These are phyloP conservation scores for Venusia cambrica DNA, from an alignment of 2,888 invertebrate genomes.

Conservation along the genomic window DNA sequence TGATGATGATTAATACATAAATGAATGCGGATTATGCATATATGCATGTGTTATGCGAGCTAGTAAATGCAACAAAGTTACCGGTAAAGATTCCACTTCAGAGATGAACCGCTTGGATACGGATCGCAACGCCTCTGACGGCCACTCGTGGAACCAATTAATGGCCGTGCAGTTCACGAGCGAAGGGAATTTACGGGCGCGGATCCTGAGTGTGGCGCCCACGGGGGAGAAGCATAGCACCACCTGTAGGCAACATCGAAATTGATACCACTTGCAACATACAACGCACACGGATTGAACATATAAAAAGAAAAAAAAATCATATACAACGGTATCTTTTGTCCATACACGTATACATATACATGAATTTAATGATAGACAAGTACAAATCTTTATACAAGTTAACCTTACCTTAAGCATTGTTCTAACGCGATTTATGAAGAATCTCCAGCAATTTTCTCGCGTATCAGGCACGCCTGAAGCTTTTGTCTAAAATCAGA, in stretches of 20 bases:
- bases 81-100: constrained; percentile 88
- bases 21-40: too few species aligned
- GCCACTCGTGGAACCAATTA: constrained; percentile 99
- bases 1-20: too few species aligned
- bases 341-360: too few species aligned
- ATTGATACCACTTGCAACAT: too few species aligned
- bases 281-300: too few species aligned
- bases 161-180: constrained; percentile 95
- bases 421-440: constrained; percentile 93
- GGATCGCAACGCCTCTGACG: constrained; percentile 92
- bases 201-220: constrained; percentile 91
- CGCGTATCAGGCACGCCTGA: constrained; percentile 90
- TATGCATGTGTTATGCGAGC: too few species aligned
- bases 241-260: too few species aligned
- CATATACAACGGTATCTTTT: too few species aligned
- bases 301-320: too few species aligned
- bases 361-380: too few species aligned
- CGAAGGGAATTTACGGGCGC: constrained; percentile 96
- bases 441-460: constrained; percentile 97
- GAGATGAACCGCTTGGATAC: constrained; percentile 92
- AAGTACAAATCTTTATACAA: constrained; percentile 4
- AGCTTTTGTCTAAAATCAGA: constrained; percentile 83
- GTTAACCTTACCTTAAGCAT: constrained; percentile 84
- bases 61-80: constrained; percentile 39
- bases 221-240: constrained; percentile 97